Evolutionary conservation across 2,113 vertebrate species (phyloP).

Genomic region (Perca flavescens): DNA sequence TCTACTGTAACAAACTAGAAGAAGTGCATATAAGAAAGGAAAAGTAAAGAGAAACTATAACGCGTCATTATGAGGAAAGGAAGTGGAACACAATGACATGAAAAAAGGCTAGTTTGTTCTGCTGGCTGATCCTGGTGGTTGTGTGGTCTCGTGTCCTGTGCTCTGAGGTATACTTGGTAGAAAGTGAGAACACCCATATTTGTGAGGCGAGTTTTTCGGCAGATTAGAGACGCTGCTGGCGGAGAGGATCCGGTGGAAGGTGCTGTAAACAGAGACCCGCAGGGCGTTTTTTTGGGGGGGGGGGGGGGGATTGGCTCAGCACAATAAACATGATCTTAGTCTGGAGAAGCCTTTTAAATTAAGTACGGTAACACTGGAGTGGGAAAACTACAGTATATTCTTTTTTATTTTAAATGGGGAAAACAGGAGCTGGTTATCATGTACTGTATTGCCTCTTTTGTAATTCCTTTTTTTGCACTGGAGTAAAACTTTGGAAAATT

Average conservation of each 20-base stretch:
- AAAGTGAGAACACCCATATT: slow-evolving; percentile 71
- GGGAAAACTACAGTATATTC: not conserved
- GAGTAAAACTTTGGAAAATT: slow-evolving; percentile 80
- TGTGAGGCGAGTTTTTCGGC: slow-evolving; percentile 63
- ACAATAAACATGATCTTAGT: slow-evolving; percentile 46
- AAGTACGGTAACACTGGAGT: slow-evolving; percentile 34
- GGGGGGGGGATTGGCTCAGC: slow-evolving; percentile 36
- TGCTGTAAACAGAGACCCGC: slow-evolving; percentile 74
- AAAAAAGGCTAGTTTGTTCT: slow-evolving; percentile 51
- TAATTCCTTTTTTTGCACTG: slow-evolving; percentile 76
- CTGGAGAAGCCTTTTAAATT: slow-evolving; percentile 35
- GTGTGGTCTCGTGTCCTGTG: slow-evolving; percentile 77
- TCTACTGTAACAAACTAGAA: not conserved
- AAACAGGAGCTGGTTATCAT: slow-evolving; percentile 9
- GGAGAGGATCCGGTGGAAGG: slow-evolving; percentile 59
- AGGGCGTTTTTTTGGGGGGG: not conserved
- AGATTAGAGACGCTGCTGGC: slow-evolving; percentile 70
- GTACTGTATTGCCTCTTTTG: slow-evolving; percentile 29
- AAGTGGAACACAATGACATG: slow-evolving; percentile 9
- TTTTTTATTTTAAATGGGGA: not conserved
- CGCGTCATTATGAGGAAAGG: not conserved
- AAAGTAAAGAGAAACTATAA: not conserved
- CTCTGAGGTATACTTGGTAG: slow-evolving; percentile 83
- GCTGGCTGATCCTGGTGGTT: slow-evolving; percentile 61
- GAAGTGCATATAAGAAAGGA: slow-evolving; percentile 2